A percentile compares a stretch with the other conserved stretches of the same genome.
These are phyloP conservation scores for Atherinomorus stipes DNA, from an alignment of 2,113 vertebrate species.

Conservation along the genomic window DNA sequence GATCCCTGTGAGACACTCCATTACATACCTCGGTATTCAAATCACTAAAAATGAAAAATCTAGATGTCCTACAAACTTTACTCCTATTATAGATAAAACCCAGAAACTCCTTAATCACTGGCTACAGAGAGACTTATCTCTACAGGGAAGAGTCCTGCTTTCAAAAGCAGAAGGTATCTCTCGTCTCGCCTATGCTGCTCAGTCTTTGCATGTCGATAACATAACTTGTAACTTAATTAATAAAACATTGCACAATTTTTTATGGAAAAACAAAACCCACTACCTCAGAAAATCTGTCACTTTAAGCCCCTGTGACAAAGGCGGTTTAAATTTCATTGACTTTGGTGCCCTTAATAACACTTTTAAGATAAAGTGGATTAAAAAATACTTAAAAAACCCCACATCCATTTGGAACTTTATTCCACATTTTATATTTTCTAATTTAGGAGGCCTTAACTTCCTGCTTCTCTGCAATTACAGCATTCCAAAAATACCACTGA, in stretches of 20 bases:
- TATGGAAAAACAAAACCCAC: not conserved
- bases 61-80: not conserved
- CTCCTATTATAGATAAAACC: not conserved
- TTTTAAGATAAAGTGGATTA: not conserved
- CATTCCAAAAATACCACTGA: not conserved
- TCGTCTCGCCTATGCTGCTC: not conserved
- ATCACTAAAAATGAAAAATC: not conserved
- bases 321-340: not conserved
- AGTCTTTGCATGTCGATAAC: not conserved
- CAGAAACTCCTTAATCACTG: not conserved
- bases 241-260: not conserved
- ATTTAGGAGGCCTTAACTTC: not conserved
- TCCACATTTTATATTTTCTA: not conserved
- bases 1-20: not conserved
- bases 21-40: not conserved
- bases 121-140: not conserved
- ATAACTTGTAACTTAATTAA: not conserved
- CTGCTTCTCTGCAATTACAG: not conserved
- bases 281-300: not conserved
- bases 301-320: rapidly evolving
- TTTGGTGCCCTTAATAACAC: not conserved
- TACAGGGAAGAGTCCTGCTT: not conserved
- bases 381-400: not conserved
- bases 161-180: not conserved
- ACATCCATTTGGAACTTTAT: not conserved